phyloP scores from a whole-genome alignment of 2,888 invertebrate genomes.

The Orthonevra nobilis region DNA sequence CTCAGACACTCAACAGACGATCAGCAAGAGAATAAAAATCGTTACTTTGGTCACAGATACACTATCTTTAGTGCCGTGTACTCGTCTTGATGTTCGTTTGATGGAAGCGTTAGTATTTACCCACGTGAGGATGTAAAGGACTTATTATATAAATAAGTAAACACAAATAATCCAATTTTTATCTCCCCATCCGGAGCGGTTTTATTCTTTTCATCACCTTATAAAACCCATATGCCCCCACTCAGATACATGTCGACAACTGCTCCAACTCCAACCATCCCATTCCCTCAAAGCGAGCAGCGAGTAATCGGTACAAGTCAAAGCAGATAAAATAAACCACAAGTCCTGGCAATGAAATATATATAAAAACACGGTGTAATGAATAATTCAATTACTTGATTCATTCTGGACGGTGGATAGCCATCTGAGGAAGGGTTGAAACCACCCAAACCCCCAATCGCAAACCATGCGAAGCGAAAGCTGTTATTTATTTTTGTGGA shows the following conservation, averaged over 20 bases:
- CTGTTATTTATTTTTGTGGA: too few relatives aligned
- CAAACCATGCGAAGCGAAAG: too few relatives aligned
- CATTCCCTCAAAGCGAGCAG: too few relatives aligned
- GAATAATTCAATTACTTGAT: slow-evolving; percentile 59
- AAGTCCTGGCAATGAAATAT: slow-evolving; percentile 30
- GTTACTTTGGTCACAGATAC: too few relatives aligned
- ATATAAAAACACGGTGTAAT: slow-evolving; percentile 35
- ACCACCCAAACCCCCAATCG: neutral
- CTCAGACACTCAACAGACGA: too few relatives aligned
- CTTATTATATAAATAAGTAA: slow-evolving; percentile 46
- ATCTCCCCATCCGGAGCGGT: neutral
- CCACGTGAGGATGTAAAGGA: slow-evolving; percentile 7
- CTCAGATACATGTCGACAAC: too few relatives aligned
- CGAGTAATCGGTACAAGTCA: too few relatives aligned
- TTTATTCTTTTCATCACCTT: slow-evolving; percentile 12
- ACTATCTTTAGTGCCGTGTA: slow-evolving; percentile 19
- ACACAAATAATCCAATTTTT: slow-evolving; percentile 42
- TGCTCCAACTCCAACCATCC: too few relatives aligned
- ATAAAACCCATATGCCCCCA: neutral
- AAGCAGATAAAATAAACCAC: neutral
- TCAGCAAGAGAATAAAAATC: too few relatives aligned
- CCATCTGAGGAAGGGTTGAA: neutral
- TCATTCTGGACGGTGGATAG: slow-evolving; percentile 20
- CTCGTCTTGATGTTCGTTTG: slow-evolving; percentile 19
- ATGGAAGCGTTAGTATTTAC: neutral